Percentiles rank a stretch among this genome's conserved stretches.
Evolutionary conservation across 2,797 vertebrate genomes (phyloP).

Genomic region (Myiotriccus ornatus): DNA sequence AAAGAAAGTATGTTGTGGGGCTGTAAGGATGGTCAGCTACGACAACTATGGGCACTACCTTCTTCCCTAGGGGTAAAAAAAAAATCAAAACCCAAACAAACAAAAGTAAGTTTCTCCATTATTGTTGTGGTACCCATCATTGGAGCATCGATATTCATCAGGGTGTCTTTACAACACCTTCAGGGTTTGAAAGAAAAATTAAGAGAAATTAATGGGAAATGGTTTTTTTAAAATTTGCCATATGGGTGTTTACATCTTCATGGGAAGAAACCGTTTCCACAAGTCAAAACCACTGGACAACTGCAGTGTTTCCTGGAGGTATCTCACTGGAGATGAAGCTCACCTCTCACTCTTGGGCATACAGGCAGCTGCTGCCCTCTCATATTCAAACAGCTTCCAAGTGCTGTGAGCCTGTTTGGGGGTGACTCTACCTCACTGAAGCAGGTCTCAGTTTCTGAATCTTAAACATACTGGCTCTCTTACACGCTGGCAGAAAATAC

Average conservation of each 20-base stretch:
- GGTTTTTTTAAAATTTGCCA: not conserved
- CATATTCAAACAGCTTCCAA: not conserved
- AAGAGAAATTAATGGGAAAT: not conserved
- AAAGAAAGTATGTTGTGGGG: not conserved
- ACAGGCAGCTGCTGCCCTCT: not conserved
- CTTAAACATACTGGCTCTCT: not conserved
- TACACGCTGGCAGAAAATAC: not conserved
- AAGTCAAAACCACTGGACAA: not conserved
- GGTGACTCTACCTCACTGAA: not conserved
- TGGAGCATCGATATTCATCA: not conserved
- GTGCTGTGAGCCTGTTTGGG: not conserved
- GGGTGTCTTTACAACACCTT: not conserved
- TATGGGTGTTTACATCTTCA: not conserved
- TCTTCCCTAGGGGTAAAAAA: not conserved
- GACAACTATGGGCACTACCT: not conserved
- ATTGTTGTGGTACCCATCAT: not conserved
- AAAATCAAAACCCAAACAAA: rapidly evolving
- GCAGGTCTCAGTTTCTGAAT: not conserved
- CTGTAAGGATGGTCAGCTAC: not conserved
- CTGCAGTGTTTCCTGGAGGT: not conserved
- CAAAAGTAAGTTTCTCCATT: not conserved
- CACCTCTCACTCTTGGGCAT: not conserved
- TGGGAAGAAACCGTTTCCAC: not conserved
- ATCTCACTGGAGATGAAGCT: not conserved
- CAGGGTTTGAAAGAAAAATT: not conserved